Conservation (phyloP, 2,797 vertebrate genomes). For the Channa striata region DNA sequence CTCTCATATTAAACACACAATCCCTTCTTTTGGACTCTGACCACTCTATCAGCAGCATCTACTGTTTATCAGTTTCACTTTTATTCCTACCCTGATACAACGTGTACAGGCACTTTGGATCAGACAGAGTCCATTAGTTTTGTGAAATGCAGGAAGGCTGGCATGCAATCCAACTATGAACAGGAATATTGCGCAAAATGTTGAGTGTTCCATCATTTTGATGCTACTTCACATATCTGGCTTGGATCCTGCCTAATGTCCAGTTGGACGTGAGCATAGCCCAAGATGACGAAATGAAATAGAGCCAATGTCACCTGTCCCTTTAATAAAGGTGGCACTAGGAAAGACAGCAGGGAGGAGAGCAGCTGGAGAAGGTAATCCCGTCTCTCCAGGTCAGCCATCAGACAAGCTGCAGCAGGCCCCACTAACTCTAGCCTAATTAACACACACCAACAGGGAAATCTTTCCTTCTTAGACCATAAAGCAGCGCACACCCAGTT, state of each 20-base stretch:
- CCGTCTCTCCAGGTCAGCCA: conserved; percentile 81
- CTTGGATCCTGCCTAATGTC: not conserved
- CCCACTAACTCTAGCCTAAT: conserved; percentile 76
- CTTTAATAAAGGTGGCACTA: conserved; percentile 71
- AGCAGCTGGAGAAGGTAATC: conserved; percentile 84
- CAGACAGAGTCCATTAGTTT: conserved; percentile 21
- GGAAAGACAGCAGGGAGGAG: conserved; percentile 53
- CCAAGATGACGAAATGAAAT: conserved; percentile 30
- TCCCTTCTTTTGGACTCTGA: conserved; percentile 25
- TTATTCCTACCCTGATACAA: conserved; percentile 10
- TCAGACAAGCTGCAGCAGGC: conserved; percentile 82
- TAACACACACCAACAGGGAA: conserved; percentile 79
- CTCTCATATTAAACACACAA: conserved; percentile 25
- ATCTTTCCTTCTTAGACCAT: conserved; percentile 59
- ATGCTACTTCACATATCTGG: not conserved
- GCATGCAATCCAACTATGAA: not conserved
- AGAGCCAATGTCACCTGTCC: conserved; percentile 54
- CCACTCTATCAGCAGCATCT: conserved; percentile 29
- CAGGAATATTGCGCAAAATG: not conserved
- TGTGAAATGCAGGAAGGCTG: conserved; percentile 8
- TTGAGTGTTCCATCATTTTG: not conserved
- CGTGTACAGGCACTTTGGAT: conserved; percentile 16
- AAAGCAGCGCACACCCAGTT: conserved; percentile 24
- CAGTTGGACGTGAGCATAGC: conserved; percentile 18
- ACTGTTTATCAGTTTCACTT: conserved; percentile 20